Evolutionary conservation across 2,888 invertebrate genomes (phyloP), one percentile per base, ranked within the genome.

Genomic region (Clistopyga incitator): DNA sequence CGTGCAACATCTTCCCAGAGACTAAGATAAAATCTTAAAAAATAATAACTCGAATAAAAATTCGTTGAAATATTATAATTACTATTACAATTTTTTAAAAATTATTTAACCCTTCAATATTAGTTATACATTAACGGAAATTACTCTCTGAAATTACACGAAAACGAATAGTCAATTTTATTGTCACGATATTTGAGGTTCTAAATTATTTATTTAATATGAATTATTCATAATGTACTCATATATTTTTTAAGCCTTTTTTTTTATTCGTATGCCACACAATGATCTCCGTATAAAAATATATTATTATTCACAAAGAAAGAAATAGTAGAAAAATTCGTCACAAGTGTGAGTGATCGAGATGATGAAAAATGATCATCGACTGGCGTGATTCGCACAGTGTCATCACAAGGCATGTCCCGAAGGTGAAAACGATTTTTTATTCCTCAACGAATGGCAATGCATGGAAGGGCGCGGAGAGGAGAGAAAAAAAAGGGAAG

Each of bases 331-430:
- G 8, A 52, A 50, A 70, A 52, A 29, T 34, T 29, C 34, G 6
- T n/a, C 25, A 34, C 59, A 25, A 15, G 56, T 52, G n/a, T 15
- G 23, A 23, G 25, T 23, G 8, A n/a, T 45, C 15, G 20, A 45
- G 6, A 47, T 45, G n/a, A 64, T 83, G 80, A 83, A 83, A 83
- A 83, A 83, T 83, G 80, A 83, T 83, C 61, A 72, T 80, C 59
- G 79, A 72, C 71, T 34, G 64, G 74, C 75, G 71, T 64, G 74
- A 80, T 38, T 68, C 59, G 45, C 25, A 38, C 59, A 75, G 61
- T 64, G 61, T 64, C 61, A 64, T 64, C 65, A 47, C 23, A 65
- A 64, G 42, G 42, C 42, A 38, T 38, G 20, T 47, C 20, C 52
- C 54, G 52, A 68, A 23, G 71, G 54, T 74, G 54, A 77, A 75